Conservation (phyloP, 2,113 vertebrate genomes). For the Lipotes vexillifer region DNA sequence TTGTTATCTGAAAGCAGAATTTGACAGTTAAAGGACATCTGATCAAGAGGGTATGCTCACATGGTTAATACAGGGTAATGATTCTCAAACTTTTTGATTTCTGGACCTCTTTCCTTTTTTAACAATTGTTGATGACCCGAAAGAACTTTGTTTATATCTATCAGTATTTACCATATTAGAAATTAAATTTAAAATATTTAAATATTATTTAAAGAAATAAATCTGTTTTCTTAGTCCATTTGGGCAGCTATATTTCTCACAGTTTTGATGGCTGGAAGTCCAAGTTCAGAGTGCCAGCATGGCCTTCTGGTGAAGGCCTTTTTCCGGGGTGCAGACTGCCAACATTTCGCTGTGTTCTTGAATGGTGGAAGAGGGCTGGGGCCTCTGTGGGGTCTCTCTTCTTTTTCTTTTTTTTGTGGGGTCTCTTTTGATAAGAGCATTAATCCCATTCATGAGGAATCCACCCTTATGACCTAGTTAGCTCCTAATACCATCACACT, state of each 20-base stretch:
- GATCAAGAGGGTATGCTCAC: neutral
- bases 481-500: neutral
- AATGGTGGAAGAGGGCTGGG: neutral
- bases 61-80: neutral
- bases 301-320: neutral
- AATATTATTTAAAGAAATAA: neutral
- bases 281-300: neutral
- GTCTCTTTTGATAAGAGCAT: neutral
- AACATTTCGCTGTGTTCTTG: neutral
- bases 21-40: neutral
- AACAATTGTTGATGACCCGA: neutral
- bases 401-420: neutral
- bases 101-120: neutral
- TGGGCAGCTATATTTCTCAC: neutral
- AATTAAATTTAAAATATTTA: neutral
- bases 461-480: neutral
- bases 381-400: neutral
- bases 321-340: neutral
- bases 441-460: neutral
- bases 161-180: neutral
- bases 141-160: neutral
- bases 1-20: neutral
- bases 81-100: neutral
- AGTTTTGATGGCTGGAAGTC: neutral
- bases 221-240: neutral